Evolutionary conservation across 2,888 invertebrate species (phyloP).

Genomic region (Amphipyra tragopoginis): DNA sequence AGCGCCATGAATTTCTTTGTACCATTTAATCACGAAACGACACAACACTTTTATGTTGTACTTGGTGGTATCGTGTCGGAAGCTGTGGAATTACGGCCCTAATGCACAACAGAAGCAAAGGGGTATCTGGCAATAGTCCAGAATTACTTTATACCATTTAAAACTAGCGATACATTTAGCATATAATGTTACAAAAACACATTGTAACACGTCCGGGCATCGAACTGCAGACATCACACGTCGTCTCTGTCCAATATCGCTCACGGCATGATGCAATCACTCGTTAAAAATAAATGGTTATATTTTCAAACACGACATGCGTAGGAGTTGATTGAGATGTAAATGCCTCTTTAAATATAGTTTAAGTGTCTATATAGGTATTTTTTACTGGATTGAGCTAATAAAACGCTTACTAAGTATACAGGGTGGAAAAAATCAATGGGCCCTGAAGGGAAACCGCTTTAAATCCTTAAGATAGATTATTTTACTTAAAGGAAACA

Average conservation of each 20-base stretch:
- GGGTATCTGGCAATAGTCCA: slow-evolving; percentile 25
- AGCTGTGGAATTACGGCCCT: no score
- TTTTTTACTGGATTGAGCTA: neutral
- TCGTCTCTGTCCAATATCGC: slow-evolving; percentile 37
- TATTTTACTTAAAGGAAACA: no score
- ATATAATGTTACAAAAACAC: slow-evolving; percentile 45
- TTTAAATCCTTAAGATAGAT: no score
- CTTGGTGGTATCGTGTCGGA: no score
- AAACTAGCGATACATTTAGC: slow-evolving; percentile 48
- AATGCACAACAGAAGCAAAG: neutral
- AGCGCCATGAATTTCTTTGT: no score
- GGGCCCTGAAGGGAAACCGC: no score
- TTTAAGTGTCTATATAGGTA: slow-evolving; percentile 7
- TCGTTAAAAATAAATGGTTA: slow-evolving; percentile 39
- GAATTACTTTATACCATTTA: slow-evolving; percentile 41
- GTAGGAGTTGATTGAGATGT: slow-evolving; percentile 46
- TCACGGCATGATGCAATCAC: slow-evolving; percentile 27
- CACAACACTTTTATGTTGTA: no score
- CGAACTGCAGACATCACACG: slow-evolving; percentile 48
- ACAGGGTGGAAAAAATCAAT: no score
- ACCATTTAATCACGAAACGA: no score
- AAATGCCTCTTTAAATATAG: slow-evolving; percentile 30
- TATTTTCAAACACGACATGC: slow-evolving; percentile 39
- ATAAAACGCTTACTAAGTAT: neutral
- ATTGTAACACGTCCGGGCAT: slow-evolving; percentile 48